These are phyloP conservation scores for Cephalopachus bancanus DNA, from an alignment of 2,797 vertebrate genomes.

Conservation along the genomic window DNA sequence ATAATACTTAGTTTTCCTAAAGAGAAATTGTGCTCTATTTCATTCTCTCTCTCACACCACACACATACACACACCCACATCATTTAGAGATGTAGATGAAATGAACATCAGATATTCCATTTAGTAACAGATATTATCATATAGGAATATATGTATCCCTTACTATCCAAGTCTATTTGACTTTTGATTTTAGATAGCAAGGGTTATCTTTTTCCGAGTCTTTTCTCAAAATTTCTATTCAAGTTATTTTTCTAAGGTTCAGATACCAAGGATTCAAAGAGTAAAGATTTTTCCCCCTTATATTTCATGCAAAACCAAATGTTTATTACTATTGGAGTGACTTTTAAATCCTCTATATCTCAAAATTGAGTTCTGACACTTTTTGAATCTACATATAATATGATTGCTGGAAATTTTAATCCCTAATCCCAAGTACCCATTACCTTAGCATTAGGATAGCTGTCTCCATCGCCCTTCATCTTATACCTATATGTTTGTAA, in stretches of 20 bases:
- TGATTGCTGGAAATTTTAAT: conserved; percentile 21
- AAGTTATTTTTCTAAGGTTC: conserved; percentile 38
- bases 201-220: background rate
- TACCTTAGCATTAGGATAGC: background rate
- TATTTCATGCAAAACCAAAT: conserved; percentile 12
- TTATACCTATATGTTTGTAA: background rate
- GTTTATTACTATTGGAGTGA: background rate
- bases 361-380: background rate
- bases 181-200: conserved; percentile 25
- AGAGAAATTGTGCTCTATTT: background rate
- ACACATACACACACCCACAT: background rate
- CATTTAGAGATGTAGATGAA: background rate
- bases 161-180: background rate
- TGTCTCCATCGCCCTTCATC: background rate
- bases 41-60: background rate
- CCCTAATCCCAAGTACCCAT: background rate
- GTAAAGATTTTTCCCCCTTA: background rate
- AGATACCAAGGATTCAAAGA: background rate
- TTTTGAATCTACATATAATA: background rate
- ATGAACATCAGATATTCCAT: background rate
- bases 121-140: background rate
- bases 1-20: background rate
- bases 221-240: background rate
- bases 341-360: background rate
- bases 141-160: background rate